Evolutionary conservation across 2,888 invertebrate genomes (phyloP).

Genomic region (Torymus auratus): DNA sequence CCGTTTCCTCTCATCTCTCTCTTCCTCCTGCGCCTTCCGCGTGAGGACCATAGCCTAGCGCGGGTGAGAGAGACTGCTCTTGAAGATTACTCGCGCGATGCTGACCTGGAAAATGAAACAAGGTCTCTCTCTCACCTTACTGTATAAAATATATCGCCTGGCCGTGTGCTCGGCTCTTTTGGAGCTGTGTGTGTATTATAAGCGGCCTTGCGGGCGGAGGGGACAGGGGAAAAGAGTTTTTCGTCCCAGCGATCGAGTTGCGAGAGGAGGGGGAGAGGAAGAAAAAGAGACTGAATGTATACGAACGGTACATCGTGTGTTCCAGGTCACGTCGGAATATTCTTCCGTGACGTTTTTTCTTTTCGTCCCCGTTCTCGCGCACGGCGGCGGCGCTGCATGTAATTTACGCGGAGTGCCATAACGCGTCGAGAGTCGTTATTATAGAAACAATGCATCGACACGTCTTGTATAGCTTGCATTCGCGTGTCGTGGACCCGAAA

Average conservation of each 20-base stretch:
- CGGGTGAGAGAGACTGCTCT: neutral
- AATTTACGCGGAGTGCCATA: too few species aligned
- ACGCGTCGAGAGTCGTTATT: too few species aligned
- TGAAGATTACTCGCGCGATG: slow-evolving; percentile 55
- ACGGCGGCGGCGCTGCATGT: neutral
- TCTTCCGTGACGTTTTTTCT: slow-evolving; percentile 7
- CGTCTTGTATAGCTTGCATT: too few species aligned
- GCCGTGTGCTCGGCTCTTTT: slow-evolving; percentile 6
- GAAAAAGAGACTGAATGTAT: neutral
- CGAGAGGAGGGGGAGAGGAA: too few species aligned
- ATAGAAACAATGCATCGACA: too few species aligned
- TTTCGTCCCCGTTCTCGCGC: neutral
- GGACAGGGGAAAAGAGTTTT: slow-evolving; percentile 4
- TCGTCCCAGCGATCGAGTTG: neutral
- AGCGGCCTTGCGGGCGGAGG: slow-evolving; percentile 7
- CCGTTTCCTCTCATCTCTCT: slow-evolving; percentile 21
- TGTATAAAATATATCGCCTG: neutral
- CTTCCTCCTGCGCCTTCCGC: neutral
- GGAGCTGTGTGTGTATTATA: neutral
- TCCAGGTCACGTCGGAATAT: slow-evolving; percentile 16
- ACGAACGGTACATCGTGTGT: slow-evolving; percentile 22
- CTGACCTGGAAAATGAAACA: slow-evolving; percentile 58
- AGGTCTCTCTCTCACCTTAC: slow-evolving; percentile 47
- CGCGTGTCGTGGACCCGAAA: too few species aligned
- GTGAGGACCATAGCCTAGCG: slow-evolving; percentile 29